A percentile compares a stretch with the other conserved stretches of the same genome.
Evolutionary conservation across 1,140 invertebrate genomes (phyloP).

Genomic region (Micrasema longulum): DNA sequence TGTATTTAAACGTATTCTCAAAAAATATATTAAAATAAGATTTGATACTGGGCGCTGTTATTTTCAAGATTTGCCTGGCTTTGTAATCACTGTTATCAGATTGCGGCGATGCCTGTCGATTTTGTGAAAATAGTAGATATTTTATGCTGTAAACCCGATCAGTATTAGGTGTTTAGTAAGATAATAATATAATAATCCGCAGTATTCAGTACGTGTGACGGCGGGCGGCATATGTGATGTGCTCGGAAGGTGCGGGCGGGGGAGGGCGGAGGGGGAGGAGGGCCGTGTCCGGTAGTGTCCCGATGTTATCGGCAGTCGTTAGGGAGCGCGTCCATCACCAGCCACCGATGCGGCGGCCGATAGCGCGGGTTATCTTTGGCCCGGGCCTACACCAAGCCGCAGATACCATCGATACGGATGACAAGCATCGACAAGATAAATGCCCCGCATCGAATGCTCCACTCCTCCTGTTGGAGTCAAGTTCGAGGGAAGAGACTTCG

Average conservation of each 20-base stretch:
- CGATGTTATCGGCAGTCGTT: constrained; percentile 44
- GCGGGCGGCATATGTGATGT: constrained; percentile 27
- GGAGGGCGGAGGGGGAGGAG: constrained; percentile 10
- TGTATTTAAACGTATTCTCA: no score
- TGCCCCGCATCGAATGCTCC: constrained; percentile 7
- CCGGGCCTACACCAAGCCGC: constrained; percentile 28
- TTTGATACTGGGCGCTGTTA: no score
- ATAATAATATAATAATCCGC: constrained; percentile 16
- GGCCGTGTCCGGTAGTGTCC: constrained; percentile 35
- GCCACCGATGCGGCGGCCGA: constrained; percentile 39
- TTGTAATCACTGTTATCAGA: background rate
- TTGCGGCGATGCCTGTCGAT: background rate
- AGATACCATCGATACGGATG: constrained; percentile 23
- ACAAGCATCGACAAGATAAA: constrained; percentile 31
- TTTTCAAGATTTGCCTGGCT: no score
- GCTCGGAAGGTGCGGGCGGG: background rate
- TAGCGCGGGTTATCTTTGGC: constrained; percentile 45
- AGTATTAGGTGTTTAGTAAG: no score
- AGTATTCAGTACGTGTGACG: constrained; percentile 1
- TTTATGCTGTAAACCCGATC: no score
- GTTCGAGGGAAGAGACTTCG: background rate
- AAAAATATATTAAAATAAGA: no score
- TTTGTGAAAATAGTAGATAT: no score
- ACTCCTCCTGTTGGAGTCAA: background rate
- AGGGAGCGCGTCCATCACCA: constrained; percentile 41